A percentile compares a stretch with the other conserved stretches of the same genome.
Evolutionary conservation across 92 coral and sea anemone genomes (phyloP).

Genomic region (Heteractis magnifica): DNA sequence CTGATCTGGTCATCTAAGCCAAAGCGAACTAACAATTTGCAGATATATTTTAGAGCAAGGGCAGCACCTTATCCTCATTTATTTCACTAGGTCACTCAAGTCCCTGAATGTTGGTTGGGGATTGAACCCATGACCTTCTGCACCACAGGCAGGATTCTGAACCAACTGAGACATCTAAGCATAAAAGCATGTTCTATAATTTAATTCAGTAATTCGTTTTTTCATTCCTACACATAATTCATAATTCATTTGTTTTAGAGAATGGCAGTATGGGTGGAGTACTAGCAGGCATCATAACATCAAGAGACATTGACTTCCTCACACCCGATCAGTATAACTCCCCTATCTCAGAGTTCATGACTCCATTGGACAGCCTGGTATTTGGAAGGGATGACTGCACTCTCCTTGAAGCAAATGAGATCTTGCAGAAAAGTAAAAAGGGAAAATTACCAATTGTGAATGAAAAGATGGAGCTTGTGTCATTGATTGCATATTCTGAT

Average conservation of each 20-base stretch:
- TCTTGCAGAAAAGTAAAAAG: conserved; percentile 91
- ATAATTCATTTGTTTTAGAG: conserved; percentile 43
- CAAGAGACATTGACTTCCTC: conserved; percentile 95
- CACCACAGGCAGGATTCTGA: too few relatives aligned
- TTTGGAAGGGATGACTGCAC: conserved; percentile 90
- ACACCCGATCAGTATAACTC: conserved; percentile 39
- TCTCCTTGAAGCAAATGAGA: conserved; percentile 80
- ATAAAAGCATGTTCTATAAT: too few relatives aligned
- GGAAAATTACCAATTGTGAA: conserved; percentile 94
- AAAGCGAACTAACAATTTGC: too few relatives aligned
- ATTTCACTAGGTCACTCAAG: too few relatives aligned
- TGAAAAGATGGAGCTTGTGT: conserved; percentile 78
- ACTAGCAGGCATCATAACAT: conserved; percentile 91
- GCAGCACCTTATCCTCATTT: too few relatives aligned
- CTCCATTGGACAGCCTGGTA: conserved; percentile 73
- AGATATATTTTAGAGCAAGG: too few relatives aligned
- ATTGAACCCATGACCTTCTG: too few relatives aligned
- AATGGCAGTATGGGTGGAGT: conserved; percentile 88
- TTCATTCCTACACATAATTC: background rate
- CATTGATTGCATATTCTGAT: conserved; percentile 90
- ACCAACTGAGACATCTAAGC: too few relatives aligned
- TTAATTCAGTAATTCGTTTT: background rate
- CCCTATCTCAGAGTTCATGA: conserved; percentile 87
- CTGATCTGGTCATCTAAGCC: too few relatives aligned
- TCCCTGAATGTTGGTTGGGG: too few relatives aligned